Base-by-base conservation (phyloP, 2,888 invertebrate genomes). In the Saturnia japonica region DNA sequence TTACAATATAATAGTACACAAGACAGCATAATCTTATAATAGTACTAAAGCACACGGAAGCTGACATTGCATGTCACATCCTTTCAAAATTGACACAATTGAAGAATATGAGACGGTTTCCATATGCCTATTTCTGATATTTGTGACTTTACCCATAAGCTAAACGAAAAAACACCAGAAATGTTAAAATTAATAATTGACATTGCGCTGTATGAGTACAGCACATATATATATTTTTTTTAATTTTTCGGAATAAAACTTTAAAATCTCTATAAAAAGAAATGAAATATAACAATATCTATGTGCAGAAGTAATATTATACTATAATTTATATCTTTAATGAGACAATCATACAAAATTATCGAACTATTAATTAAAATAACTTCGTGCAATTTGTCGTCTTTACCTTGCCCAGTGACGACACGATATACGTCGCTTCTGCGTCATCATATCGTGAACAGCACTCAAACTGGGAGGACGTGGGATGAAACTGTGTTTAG, bases 371-470 rank as follows among this genome's bases (percentile, higher is more conserved):
- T 9, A 67, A 66, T 68, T 71, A 74, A 79, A 79, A 79, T 47
- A 16, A 54, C 79, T 83, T 84, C 81, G 87, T 86, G 91, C 84
- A 88, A 80, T 75, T 82, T 74, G 28, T 68, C 75, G 75, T 75
- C 77, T 74, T 74, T 72, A 80, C 74, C 76, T 76, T 78, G 78
- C 78, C 80, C 78, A 84, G 88, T 91, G 91, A 91, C 91, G 91
- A 87, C 88, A 89, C 89, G 82, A 82, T 77, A 76, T 80, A 83
- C 86, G 89, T 84, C 85, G 84, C 84, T 75, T 89, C 83, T 91
- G 93, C 93, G 93, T 93, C 93, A 94, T 94, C 93, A 94, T 82
- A 89, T 78, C 82, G 83, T 83, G 79, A 82, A 87, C 87, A 88
- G 83, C 88, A 83, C 85, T 91, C 91, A 91, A 90, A 90, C 90